Conservation (phyloP, 2,888 invertebrate species). For the Scaptomyza polygonia region DNA sequence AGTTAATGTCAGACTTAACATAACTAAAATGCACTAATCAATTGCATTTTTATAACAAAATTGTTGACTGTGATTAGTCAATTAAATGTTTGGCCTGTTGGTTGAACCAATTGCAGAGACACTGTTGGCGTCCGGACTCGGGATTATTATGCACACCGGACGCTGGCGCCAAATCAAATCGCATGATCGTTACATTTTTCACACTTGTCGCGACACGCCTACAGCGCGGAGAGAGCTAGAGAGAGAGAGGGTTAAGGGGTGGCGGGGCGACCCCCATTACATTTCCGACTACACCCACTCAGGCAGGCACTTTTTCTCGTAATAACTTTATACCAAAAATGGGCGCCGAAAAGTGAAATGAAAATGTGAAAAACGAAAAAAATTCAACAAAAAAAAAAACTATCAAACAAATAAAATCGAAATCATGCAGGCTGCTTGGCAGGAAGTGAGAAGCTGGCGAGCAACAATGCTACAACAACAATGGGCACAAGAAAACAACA, state of each 20-base stretch:
- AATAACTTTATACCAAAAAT: constrained; percentile 74
- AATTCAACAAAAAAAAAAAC: constrained; percentile 45
- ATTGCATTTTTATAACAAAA: constrained; percentile 9
- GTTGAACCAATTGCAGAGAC: constrained; percentile 1
- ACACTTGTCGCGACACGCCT: constrained; percentile 64
- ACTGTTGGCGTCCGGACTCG: background rate
- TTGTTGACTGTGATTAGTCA: constrained; percentile 37
- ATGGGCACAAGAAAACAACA: constrained; percentile 3
- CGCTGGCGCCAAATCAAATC: constrained; percentile 37
- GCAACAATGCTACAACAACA: constrained; percentile 11
- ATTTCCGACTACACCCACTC: constrained; percentile 71
- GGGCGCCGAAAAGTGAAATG: constrained; percentile 65
- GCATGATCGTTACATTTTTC: constrained; percentile 63
- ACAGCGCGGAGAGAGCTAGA: background rate
- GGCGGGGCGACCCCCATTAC: background rate
- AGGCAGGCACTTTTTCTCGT: constrained; percentile 33
- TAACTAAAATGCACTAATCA: constrained; percentile 13
- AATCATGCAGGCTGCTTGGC: constrained; percentile 29
- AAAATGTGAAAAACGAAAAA: constrained; percentile 37
- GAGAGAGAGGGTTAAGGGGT: background rate
- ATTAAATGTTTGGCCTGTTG: constrained; percentile 9
- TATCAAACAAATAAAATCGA: constrained; percentile 3
- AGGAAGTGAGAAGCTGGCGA: constrained; percentile 43
- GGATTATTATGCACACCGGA: constrained; percentile 1
- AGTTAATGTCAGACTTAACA: too few species aligned